Conservation (phyloP, 2,113 vertebrate genomes). For the Nycticryphes semicollaris region DNA sequence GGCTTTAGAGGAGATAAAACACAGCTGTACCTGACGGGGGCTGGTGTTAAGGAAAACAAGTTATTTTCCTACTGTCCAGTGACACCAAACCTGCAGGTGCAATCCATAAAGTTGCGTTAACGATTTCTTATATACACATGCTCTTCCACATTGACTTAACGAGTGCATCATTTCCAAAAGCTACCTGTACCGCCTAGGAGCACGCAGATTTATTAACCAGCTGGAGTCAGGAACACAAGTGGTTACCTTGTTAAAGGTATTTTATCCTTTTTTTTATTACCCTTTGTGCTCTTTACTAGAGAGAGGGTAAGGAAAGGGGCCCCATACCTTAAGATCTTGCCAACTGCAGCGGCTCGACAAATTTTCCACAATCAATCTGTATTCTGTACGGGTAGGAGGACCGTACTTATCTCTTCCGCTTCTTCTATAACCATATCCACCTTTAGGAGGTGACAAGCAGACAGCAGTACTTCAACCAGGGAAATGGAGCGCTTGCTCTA, state of each 20-base stretch:
- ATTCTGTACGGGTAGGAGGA: conserved; percentile 94
- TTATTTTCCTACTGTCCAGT: neutral
- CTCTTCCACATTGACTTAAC: neutral
- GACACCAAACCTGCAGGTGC: neutral
- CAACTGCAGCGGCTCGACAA: conserved; percentile 97
- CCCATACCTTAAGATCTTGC: conserved; percentile 95
- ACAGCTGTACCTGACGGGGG: neutral
- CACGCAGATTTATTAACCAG: neutral
- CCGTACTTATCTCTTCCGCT: conserved; percentile 94
- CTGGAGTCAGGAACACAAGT: neutral
- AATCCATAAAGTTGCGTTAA: neutral
- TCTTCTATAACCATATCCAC: conserved; percentile 93
- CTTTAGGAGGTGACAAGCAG: conserved; percentile 87
- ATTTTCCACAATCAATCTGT: conserved; percentile 98
- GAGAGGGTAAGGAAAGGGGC: conserved; percentile 43
- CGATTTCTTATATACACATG: neutral
- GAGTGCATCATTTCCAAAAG: neutral
- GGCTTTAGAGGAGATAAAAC: neutral
- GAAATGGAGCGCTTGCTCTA: conserved; percentile 43
- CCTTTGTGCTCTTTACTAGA: conserved; percentile 14
- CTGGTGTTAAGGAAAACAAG: neutral
- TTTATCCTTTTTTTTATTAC: neutral
- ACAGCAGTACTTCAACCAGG: conserved; percentile 74
- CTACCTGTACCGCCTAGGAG: neutral
- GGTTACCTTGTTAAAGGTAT: neutral